Evolutionary conservation across 2,113 vertebrate species (phyloP).

Genomic region (Eudyptes chrysolophus): DNA sequence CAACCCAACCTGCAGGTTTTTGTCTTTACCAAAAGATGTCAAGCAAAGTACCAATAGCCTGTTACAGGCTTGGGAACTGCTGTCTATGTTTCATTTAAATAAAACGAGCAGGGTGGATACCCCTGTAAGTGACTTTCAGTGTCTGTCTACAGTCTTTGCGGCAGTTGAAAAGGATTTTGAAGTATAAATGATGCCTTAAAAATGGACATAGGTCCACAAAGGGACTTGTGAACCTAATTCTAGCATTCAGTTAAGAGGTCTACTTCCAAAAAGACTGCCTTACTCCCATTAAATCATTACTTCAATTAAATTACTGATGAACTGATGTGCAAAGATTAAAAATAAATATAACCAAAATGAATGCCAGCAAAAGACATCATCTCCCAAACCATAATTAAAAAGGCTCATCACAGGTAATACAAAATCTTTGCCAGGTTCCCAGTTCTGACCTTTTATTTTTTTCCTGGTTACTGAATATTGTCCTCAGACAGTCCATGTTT

Average conservation of each 20-base stretch:
- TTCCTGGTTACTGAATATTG: neutral
- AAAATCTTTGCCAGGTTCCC: neutral
- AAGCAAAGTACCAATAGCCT: neutral
- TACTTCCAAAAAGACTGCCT: neutral
- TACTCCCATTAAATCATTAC: neutral
- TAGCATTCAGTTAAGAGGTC: neutral
- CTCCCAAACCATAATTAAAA: neutral
- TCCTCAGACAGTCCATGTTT: neutral
- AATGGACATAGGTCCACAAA: neutral
- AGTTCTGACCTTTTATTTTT: neutral
- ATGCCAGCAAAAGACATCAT: neutral
- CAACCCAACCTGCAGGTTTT: neutral
- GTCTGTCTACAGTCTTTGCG: neutral
- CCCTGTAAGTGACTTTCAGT: neutral
- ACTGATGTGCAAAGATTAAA: neutral
- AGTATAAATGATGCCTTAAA: neutral
- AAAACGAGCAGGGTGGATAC: neutral
- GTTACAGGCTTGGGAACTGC: neutral
- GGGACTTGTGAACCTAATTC: neutral
- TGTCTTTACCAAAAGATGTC: neutral
- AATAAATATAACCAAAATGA: neutral
- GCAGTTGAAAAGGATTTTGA: neutral
- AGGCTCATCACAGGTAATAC: neutral
- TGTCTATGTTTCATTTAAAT: neutral
- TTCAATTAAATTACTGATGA: neutral